Evolutionary conservation across 2,797 vertebrate genomes (phyloP).

Genomic region (Acipenser transmontanus): DNA sequence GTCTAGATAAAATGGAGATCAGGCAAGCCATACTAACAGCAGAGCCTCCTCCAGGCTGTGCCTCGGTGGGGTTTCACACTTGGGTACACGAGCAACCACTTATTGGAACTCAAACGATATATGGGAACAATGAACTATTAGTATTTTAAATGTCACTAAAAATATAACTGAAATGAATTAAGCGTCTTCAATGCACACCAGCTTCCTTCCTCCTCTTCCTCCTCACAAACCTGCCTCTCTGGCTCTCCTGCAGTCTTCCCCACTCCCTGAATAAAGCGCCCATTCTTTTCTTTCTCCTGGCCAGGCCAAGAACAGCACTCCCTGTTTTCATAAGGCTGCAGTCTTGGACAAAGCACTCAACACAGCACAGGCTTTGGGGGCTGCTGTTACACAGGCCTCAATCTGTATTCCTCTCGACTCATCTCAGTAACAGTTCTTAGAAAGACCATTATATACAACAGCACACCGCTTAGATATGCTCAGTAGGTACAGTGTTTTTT

Average conservation of each 20-base stretch:
- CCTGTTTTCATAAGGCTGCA: slow-evolving; percentile 45
- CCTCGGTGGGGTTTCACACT: too few species aligned
- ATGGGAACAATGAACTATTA: too few species aligned
- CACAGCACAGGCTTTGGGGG: slow-evolving; percentile 2
- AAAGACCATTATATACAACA: not conserved
- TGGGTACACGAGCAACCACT: too few species aligned
- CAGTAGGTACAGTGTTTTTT: too few species aligned
- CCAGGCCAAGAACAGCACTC: slow-evolving; percentile 60
- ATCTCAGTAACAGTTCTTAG: not conserved
- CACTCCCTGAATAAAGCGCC: slow-evolving; percentile 56
- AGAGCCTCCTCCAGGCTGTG: too few species aligned
- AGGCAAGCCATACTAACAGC: too few species aligned
- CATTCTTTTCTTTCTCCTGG: slow-evolving; percentile 62
- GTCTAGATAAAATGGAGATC: too few species aligned
- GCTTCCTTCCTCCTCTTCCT: slow-evolving; percentile 59
- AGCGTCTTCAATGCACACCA: not conserved
- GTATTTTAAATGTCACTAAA: too few species aligned
- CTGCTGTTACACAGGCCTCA: not conserved
- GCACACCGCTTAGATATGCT: too few species aligned
- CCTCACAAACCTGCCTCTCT: too few species aligned
- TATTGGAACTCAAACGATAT: too few species aligned
- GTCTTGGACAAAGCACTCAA: slow-evolving; percentile 18
- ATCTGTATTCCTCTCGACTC: not conserved
- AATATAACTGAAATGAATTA: not conserved
- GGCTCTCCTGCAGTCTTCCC: slow-evolving; percentile 21